A percentile compares a stretch with the other conserved stretches of the same genome.
Conservation (phyloP, 2,113 vertebrate genomes). For the Coregonus clupeaformis region DNA sequence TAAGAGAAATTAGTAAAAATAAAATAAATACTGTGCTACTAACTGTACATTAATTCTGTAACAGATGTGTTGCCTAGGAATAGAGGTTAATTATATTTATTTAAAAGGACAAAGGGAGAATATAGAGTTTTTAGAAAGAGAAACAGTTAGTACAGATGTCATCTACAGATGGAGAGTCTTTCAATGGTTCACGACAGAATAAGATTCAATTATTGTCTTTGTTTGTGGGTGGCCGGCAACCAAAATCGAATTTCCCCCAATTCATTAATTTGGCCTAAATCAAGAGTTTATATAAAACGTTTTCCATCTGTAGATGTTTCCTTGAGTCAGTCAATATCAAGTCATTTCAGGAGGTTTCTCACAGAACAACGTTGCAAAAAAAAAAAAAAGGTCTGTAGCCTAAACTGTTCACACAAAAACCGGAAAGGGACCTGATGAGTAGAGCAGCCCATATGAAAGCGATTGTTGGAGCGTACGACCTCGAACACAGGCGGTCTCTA, state of each 20-base stretch:
- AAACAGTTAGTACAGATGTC: slow-evolving; percentile 23
- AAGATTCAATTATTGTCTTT: not conserved
- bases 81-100: not conserved
- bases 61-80: not conserved
- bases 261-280: not conserved
- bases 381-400: not conserved
- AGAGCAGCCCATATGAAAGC: not conserved
- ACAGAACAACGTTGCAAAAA: too few species aligned
- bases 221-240: not conserved
- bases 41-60: not conserved
- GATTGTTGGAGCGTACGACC: not conserved
- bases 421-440: not conserved
- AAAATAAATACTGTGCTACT: not conserved
- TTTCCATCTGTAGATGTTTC: slow-evolving; percentile 30
- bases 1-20: slow-evolving; percentile 37
- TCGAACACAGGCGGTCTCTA: not conserved
- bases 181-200: not conserved
- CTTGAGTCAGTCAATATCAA: slow-evolving; percentile 18
- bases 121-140: slow-evolving; percentile 15
- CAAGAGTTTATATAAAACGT: not conserved
- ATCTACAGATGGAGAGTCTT: slow-evolving; percentile 29
- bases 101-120: slow-evolving; percentile 4
- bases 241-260: not conserved
- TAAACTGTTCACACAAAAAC: not conserved
- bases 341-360: slow-evolving; percentile 7